Evolutionary conservation across 2,797 vertebrate species (phyloP), one percentile per base, ranked within the genome.

Genomic region (Jordanella pulchra): DNA sequence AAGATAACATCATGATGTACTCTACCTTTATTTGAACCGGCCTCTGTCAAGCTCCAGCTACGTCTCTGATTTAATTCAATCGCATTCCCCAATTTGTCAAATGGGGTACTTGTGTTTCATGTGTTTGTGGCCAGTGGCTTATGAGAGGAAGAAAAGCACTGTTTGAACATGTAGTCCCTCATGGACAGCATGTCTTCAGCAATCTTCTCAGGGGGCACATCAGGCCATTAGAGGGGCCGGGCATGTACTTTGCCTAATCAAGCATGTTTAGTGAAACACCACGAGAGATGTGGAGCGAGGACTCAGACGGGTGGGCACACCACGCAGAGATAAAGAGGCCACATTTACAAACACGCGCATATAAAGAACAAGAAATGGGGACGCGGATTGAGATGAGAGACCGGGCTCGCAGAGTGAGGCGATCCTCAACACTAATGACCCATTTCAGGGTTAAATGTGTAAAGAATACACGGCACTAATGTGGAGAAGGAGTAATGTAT

Each of bases 231-330:
- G 60, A 63, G 85, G 79, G 80, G 78, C 76, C 35, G 66, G 87
- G 86, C 86, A 92, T 89, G 86, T 89, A 92, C 93, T 92, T 91
- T 92, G 90, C 84, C 87, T 94, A 93, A 94, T 94, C 93, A 93
- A 85, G 90, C 93, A 92, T 93, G 93, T 92, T 92, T 90, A 87
- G 76, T 51, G 70, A 89, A 92, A 93, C 88, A 90, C 77, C 60
- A 77, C 84, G 85, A 81, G 83, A 91, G 84, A 90, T 80, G 83
- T 85, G 65, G 84, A 77, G 77, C 23, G 72, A 80, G 81, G 85
- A 77, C 86, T 89, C 30, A 88, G 85, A 76, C 87, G 87, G 79
- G 74, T 86, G 86, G 73, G 68, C 75, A 80, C 42, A 78, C 68
- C 32, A 13, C 35, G 55, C 53, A 14, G 51, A 83, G 79, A 87